Conservation (phyloP, 1,140 invertebrate species). For the Probaryconus sp. region DNA sequence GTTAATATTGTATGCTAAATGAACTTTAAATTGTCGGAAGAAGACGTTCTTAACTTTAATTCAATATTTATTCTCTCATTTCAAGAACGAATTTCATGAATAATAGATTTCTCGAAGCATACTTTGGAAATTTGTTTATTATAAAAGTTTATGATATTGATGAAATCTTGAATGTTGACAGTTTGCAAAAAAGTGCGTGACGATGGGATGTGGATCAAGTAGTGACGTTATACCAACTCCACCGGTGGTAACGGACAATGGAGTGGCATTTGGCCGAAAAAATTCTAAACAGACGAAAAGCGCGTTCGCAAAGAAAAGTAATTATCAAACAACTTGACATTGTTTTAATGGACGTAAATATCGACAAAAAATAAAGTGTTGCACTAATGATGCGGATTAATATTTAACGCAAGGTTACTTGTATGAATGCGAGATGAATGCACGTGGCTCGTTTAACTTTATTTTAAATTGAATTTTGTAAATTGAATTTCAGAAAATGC, state of each 20-base stretch:
- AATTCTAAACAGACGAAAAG: slow-evolving; percentile 11
- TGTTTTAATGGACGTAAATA: slow-evolving; percentile 10
- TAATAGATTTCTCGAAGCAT: too few species aligned
- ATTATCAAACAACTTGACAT: too few species aligned
- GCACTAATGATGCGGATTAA: neutral
- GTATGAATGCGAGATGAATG: slow-evolving; percentile 19
- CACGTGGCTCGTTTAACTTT: slow-evolving; percentile 6
- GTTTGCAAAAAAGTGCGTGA: slow-evolving; percentile 19
- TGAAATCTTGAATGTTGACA: slow-evolving; percentile 6
- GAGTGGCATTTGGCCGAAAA: slow-evolving; percentile 3
- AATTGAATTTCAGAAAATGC: too few species aligned
- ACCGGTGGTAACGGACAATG: slow-evolving; percentile 7
- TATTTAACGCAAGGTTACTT: slow-evolving; percentile 39
- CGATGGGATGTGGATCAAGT: slow-evolving; percentile 59
- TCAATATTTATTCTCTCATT: too few species aligned
- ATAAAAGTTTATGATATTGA: too few species aligned
- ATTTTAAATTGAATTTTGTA: neutral
- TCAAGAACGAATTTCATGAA: too few species aligned
- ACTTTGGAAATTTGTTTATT: too few species aligned
- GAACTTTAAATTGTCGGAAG: too few species aligned
- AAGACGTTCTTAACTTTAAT: too few species aligned
- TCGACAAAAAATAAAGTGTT: neutral
- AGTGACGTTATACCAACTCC: slow-evolving; percentile 47
- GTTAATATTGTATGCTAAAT: too few species aligned
- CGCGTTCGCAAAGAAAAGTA: too few species aligned